Evolutionary conservation across 2,888 invertebrate species (phyloP).

Genomic region (Mactromeris polynyma): DNA sequence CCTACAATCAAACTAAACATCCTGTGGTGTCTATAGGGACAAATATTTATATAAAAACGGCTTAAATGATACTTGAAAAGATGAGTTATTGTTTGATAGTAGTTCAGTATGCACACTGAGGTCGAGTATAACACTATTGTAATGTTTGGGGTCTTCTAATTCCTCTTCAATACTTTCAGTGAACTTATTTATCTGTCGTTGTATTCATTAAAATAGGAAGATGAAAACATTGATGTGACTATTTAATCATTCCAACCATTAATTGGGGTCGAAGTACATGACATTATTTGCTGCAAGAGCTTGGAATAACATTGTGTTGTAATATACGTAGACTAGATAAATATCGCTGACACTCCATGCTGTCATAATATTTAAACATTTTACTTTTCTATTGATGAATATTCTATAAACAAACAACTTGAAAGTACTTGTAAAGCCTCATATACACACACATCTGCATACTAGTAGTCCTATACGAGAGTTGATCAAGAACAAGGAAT

Average conservation of each 20-base stretch:
- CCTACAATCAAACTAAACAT: background rate
- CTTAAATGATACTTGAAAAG: constrained; percentile 30
- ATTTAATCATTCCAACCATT: background rate
- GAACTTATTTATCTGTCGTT: background rate
- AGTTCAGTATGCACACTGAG: background rate
- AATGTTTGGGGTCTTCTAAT: background rate
- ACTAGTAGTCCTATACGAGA: background rate
- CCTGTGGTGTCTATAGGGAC: background rate
- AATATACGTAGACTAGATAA: background rate
- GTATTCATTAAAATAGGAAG: background rate
- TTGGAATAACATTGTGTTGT: background rate
- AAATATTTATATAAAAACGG: constrained; percentile 38
- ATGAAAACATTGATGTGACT: background rate
- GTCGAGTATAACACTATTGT: background rate
- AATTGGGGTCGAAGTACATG: background rate
- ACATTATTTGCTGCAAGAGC: background rate
- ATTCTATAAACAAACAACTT: constrained; percentile 3
- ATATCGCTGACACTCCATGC: background rate
- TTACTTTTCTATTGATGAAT: background rate
- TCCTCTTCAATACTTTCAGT: background rate
- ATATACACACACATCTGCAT: background rate
- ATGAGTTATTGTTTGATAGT: background rate
- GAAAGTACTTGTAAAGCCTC: background rate
- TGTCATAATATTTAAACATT: constrained; percentile 23
- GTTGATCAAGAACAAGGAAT: background rate